phyloP scores from a whole-genome alignment of 2,113 vertebrate genomes.

The Spilogale gracilis region DNA sequence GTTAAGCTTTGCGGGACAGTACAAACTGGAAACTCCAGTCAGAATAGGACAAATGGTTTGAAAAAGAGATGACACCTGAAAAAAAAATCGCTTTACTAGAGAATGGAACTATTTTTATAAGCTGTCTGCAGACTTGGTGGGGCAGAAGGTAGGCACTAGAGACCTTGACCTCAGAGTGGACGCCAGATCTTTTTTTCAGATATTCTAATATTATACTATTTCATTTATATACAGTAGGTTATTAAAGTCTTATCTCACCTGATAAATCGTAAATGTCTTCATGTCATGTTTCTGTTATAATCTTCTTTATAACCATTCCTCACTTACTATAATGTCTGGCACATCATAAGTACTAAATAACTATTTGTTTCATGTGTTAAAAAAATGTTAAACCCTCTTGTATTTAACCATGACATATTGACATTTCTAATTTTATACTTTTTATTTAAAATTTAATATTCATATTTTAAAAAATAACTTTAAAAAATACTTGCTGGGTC shows the following conservation, averaged over 20 bases:
- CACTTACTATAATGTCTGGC: neutral
- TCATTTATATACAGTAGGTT: neutral
- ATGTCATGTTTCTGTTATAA: neutral
- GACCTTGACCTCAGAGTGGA: neutral
- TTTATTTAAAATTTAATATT: neutral
- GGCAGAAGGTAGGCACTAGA: neutral
- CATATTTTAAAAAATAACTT: neutral
- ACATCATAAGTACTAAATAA: neutral
- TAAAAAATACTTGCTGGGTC: neutral
- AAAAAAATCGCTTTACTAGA: neutral
- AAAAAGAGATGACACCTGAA: neutral
- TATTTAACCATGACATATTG: neutral
- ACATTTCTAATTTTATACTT: neutral
- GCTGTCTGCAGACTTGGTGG: neutral
- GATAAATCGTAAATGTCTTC: neutral
- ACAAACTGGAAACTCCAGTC: neutral
- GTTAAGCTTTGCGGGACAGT: neutral
- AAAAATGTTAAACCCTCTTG: neutral
- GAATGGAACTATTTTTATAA: neutral
- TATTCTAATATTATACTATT: neutral
- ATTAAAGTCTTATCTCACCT: neutral
- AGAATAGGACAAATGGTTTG: neutral
- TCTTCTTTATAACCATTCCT: neutral
- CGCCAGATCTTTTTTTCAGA: neutral
- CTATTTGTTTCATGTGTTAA: slow-evolving; percentile 27